Percentiles rank a stretch among this genome's conserved stretches.
These are phyloP conservation scores for Luehdorfia chinensis DNA, from an alignment of 1,140 invertebrate species.

Conservation along the genomic window DNA sequence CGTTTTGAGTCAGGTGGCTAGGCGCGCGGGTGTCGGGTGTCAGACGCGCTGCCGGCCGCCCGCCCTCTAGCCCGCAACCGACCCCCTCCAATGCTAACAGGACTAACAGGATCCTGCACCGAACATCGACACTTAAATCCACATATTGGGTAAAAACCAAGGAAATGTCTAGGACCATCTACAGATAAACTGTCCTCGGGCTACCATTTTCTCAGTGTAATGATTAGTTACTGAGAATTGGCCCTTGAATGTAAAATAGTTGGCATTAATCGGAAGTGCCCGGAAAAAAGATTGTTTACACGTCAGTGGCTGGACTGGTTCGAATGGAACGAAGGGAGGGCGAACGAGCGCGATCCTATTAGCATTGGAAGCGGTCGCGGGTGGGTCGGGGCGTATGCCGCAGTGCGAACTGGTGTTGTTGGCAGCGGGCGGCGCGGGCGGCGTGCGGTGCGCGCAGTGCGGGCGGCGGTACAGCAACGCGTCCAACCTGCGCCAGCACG, in stretches of 20 bases:
- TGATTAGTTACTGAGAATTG: too few relatives aligned
- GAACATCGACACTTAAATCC: conserved; percentile 14
- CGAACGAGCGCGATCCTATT: too few relatives aligned
- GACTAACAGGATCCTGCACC: conserved; percentile 15
- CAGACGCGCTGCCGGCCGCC: conserved; percentile 36
- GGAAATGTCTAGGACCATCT: background rate
- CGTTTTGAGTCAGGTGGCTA: conserved; percentile 45
- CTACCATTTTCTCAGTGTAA: too few relatives aligned
- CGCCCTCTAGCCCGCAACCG: conserved; percentile 23
- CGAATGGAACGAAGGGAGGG: too few relatives aligned
- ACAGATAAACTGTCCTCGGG: background rate
- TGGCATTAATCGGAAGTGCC: too few relatives aligned
- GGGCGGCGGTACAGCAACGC: conserved; percentile 88
- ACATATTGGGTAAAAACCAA: background rate
- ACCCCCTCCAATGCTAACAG: conserved; percentile 22
- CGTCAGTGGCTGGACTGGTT: too few relatives aligned
- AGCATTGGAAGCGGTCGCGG: conserved; percentile 27
- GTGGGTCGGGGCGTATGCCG: conserved; percentile 33
- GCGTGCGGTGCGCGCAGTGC: conserved; percentile 82
- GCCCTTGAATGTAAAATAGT: too few relatives aligned
- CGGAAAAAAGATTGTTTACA: too few relatives aligned
- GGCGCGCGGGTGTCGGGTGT: conserved; percentile 66
- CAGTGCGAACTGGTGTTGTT: conserved; percentile 66
- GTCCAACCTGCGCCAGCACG: conserved; percentile 88
- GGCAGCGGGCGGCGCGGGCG: conserved; percentile 56